Evolutionary conservation across 2,888 invertebrate genomes (phyloP).

Genomic region (Ormia ochracea): DNA sequence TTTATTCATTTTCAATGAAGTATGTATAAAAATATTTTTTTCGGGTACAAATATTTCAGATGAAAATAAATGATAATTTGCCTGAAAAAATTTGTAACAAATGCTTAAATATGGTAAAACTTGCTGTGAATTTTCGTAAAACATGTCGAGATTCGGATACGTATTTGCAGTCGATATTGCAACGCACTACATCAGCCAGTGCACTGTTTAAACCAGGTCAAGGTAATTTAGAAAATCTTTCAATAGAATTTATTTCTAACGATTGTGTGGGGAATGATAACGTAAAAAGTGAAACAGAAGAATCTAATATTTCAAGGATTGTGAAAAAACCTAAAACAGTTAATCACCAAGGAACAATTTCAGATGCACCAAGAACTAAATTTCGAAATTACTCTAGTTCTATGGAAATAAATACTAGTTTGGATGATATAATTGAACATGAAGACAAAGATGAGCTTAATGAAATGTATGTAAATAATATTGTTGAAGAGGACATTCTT

Average conservation of each 20-base stretch:
- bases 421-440: background rate
- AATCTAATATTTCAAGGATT: background rate
- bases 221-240: background rate
- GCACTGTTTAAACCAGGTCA: conserved; percentile 50
- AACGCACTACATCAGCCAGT: conserved; percentile 62
- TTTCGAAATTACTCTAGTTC: background rate
- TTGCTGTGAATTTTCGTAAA: conserved; percentile 62
- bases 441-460: background rate
- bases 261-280: background rate
- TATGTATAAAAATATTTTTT: background rate
- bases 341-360: background rate
- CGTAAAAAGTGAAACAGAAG: background rate
- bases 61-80: conserved; percentile 67
- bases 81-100: conserved; percentile 70
- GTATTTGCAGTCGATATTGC: conserved; percentile 61
- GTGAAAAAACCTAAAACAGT: background rate
- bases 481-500: background rate
- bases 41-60: conserved; percentile 42
- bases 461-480: background rate
- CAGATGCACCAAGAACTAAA: background rate
- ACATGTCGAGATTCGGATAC: conserved; percentile 62
- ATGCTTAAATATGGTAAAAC: conserved; percentile 56
- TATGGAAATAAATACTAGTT: background rate
- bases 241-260: background rate
- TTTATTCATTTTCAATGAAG: background rate